Base-by-base conservation (phyloP, 2,888 invertebrate species). In the Subacronicta megacephala region DNA sequence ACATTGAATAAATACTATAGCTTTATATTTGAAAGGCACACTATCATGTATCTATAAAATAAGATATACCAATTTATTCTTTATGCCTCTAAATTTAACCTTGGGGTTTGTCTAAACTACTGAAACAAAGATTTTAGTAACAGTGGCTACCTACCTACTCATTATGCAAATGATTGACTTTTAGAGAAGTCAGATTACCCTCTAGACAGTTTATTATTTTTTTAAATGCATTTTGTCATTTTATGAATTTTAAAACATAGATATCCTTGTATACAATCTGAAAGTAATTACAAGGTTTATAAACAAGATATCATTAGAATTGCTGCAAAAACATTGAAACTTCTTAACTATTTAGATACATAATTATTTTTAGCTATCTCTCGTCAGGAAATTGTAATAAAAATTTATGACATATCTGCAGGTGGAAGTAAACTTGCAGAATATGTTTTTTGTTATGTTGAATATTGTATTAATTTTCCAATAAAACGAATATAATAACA, bases 121-220 rank as follows among this genome's bases (percentile, higher is more conserved):
- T 53, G 18, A 44, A 64, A 73, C 76, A 72, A 73, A 75, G 73
- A 60, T 72, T 47, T 51, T 52, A 53, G 59, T 29, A 47, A 49
- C 16, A 40, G 43, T 45, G 17, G 40, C 44, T 35, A 6, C 6
- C 1, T 6, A 6, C 6, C 1, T 6, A 45, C 35, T 29, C 16
- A 7, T 29, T 12, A 12, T 18, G 7, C 10, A 42, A 26, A n/a
- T 35, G 13, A 7, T 41, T 16, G 2, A 44, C 18, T 9, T 54
- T 35, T 31, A 43, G 42, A n/a, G n/a, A 45, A 42, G 12, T 1
- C 9, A 16, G 7, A 16, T 16, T 54, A 74, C 55, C 55, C 69
- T 55, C 72, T 26, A 56, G 31, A 10, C n/a, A 56, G 37, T 13
- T 20, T 13, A 16, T n/a, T 12, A 40, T 36, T 10, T 37, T 37